Conservation (phyloP, 2,888 invertebrate species). For the Erynnis tages region DNA sequence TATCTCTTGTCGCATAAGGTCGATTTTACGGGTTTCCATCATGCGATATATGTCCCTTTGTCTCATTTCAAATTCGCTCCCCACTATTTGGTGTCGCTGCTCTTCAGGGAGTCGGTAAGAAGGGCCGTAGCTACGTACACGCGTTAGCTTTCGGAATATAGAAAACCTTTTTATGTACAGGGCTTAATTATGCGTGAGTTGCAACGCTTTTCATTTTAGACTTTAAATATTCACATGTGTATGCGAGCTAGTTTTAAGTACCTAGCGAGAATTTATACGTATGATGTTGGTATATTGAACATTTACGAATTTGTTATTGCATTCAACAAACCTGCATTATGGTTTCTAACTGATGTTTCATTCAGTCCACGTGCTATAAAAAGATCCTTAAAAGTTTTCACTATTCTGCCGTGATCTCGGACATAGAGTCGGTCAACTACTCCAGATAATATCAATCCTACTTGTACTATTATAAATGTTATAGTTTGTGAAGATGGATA, state of each 20-base stretch:
- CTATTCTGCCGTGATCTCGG: too few species aligned
- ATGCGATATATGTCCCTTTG: conserved; percentile 65
- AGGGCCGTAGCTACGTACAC: conserved; percentile 58
- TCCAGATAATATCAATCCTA: too few species aligned
- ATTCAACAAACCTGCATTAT: not conserved
- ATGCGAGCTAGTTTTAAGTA: not conserved
- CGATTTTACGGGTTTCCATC: conserved; percentile 47
- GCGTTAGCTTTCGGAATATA: conserved; percentile 47
- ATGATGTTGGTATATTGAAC: not conserved
- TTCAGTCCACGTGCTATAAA: too few species aligned
- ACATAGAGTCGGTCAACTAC: too few species aligned
- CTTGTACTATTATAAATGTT: too few species aligned
- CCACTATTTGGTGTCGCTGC: conserved; percentile 76
- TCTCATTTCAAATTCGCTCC: conserved; percentile 72
- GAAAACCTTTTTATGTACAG: conserved; percentile 31
- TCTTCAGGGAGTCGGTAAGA: conserved; percentile 65
- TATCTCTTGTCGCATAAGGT: conserved; percentile 64
- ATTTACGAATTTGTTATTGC: not conserved
- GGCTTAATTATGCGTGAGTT: conserved; percentile 22
- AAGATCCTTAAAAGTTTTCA: too few species aligned
- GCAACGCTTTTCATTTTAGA: conserved; percentile 17
- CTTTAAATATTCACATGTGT: not conserved
- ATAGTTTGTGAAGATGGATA: too few species aligned
- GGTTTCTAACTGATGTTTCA: too few species aligned
- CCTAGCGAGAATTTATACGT: not conserved